These are phyloP conservation scores for Pipistrellus pygmaeus DNA, from an alignment of 2,797 vertebrate genomes.

Conservation along the genomic window DNA sequence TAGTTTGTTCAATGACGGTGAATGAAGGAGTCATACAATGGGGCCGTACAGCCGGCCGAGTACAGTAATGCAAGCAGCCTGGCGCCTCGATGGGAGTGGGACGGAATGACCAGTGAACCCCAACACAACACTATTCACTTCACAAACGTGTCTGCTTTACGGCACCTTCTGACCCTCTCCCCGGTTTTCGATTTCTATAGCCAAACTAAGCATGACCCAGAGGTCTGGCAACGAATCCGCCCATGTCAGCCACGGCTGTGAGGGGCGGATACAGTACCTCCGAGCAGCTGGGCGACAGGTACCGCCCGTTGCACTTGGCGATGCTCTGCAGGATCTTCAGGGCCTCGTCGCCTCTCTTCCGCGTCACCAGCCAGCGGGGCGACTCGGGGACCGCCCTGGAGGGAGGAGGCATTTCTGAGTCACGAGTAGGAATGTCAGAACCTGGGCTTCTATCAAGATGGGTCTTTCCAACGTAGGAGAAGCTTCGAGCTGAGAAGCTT, in stretches of 20 bases:
- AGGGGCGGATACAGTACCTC: slow-evolving; percentile 86
- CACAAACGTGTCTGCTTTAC: background rate
- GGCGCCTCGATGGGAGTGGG: background rate
- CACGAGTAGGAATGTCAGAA: background rate
- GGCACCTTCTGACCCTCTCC: background rate
- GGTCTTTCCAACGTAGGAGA: background rate
- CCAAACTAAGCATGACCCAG: background rate
- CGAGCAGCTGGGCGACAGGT: slow-evolving; percentile 87
- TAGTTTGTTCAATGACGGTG: background rate
- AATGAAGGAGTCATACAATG: background rate
- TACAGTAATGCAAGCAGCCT: background rate
- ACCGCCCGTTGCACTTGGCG: slow-evolving; percentile 94
- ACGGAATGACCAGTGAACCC: background rate
- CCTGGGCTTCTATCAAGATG: too few species aligned
- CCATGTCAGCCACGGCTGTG: background rate
- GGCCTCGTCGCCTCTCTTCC: slow-evolving; percentile 91
- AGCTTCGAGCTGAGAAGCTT: background rate
- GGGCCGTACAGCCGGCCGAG: background rate
- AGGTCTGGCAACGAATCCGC: background rate
- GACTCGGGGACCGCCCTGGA: slow-evolving; percentile 96
- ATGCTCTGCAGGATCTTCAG: slow-evolving; percentile 91
- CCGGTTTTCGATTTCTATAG: background rate
- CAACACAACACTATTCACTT: background rate
- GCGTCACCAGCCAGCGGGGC: slow-evolving; percentile 96
- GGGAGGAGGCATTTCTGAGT: background rate